Conservation (phyloP, 1,140 invertebrate genomes). For the Chironomus striatipennis region DNA sequence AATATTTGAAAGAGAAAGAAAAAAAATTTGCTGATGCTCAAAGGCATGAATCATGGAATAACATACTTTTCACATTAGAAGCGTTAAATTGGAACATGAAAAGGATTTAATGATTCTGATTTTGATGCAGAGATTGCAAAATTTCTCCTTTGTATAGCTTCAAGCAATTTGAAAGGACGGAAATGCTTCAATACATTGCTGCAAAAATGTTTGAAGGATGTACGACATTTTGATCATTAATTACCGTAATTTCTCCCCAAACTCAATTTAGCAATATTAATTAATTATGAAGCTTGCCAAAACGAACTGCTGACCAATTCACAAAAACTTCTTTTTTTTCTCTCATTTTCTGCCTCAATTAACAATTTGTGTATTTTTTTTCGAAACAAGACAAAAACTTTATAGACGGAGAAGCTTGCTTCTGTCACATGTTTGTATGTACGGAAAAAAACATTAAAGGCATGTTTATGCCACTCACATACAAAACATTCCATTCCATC, state of each 20-base stretch:
- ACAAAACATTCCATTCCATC: not conserved
- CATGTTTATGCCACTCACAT: conserved; percentile 1
- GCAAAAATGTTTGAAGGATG: too few species aligned
- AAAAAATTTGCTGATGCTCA: not conserved
- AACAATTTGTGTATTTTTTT: not conserved
- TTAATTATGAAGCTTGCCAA: too few species aligned
- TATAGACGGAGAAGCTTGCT: not conserved
- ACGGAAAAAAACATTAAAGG: not conserved
- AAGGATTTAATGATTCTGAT: not conserved
- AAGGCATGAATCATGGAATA: not conserved
- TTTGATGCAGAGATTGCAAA: not conserved
- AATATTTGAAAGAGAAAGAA: not conserved
- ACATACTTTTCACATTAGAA: conserved; percentile 14
- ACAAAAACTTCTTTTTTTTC: not conserved
- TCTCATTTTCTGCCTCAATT: not conserved
- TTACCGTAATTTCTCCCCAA: too few species aligned
- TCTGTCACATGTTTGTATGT: not conserved
- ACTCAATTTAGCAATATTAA: too few species aligned
- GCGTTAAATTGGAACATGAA: not conserved
- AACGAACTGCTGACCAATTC: not conserved
- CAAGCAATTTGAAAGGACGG: not conserved
- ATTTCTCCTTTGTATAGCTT: too few species aligned
- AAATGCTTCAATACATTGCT: not conserved
- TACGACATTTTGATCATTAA: too few species aligned
- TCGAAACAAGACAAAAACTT: not conserved